Percentiles rank a stretch among this genome's conserved stretches.
Evolutionary conservation across 2,888 invertebrate genomes (phyloP).

Genomic region (Callosobruchus maculatus): DNA sequence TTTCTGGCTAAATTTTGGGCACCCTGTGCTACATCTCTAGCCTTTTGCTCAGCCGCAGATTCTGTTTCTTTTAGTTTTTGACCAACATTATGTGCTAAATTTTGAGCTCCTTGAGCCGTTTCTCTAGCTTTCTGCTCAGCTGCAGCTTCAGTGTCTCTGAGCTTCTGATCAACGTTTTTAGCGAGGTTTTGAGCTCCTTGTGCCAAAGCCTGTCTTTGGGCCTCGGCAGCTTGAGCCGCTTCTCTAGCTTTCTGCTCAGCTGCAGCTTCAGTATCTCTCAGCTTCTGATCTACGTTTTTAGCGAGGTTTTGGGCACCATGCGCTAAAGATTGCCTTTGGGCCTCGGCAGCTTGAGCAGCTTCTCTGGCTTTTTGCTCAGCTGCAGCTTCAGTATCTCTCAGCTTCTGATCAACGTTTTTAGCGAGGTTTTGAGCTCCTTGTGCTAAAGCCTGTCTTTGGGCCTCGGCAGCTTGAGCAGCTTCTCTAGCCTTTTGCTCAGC

Average conservation of each 20-base stretch:
- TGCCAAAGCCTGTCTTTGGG: slow-evolving; percentile 15
- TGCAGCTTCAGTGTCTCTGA: slow-evolving; percentile 17
- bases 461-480: slow-evolving; percentile 18
- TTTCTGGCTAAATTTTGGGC: slow-evolving; percentile 19
- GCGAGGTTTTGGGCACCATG: slow-evolving; percentile 17
- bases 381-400: slow-evolving; percentile 16
- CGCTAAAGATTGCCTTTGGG: slow-evolving; percentile 10
- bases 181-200: slow-evolving; percentile 10
- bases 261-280: slow-evolving; percentile 12
- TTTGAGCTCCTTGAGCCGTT: slow-evolving; percentile 22
- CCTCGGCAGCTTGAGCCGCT: slow-evolving; percentile 19
- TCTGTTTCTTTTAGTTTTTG: slow-evolving; percentile 21
- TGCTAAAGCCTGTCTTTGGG: slow-evolving; percentile 18
- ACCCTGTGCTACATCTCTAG: slow-evolving; percentile 5
- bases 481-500: slow-evolving; percentile 4
- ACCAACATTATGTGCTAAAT: slow-evolving; percentile 19
- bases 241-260: slow-evolving; percentile 19
- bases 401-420: slow-evolving; percentile 19
- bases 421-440: slow-evolving; percentile 23
- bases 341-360: slow-evolving; percentile 20
- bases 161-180: slow-evolving; percentile 6
- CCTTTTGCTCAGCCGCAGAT: slow-evolving; percentile 11
- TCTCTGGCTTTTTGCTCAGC: slow-evolving; percentile 1
- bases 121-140: slow-evolving; percentile 26
- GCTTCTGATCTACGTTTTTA: slow-evolving; percentile 5